A percentile compares a stretch with the other conserved stretches of the same genome.
Evolutionary conservation across 2,113 vertebrate genomes (phyloP).

Genomic region (Syngnathus floridae): DNA sequence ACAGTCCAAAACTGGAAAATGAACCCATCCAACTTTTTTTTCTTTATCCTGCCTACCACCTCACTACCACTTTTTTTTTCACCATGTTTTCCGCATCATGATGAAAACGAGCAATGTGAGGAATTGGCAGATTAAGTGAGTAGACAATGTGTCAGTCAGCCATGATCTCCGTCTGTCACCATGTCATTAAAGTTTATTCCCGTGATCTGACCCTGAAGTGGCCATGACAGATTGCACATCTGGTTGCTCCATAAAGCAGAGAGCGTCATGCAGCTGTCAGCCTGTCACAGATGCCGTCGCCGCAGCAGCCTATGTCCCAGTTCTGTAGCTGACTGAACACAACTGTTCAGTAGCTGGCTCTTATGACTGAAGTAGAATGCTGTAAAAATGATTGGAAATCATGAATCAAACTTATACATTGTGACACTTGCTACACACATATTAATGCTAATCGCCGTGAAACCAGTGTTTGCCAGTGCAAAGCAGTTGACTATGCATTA

Average conservation of each 20-base stretch:
- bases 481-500: no score
- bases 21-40: not conserved
- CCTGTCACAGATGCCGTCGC: no score
- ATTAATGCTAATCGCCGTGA: no score
- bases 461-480: no score
- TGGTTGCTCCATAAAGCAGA: slow-evolving; percentile 15
- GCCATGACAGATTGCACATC: slow-evolving; percentile 15
- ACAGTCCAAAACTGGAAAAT: not conserved
- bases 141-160: slow-evolving; percentile 9
- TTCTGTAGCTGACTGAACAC: no score
- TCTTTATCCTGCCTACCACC: no score
- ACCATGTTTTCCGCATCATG: slow-evolving; percentile 1
- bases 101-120: slow-evolving; percentile 28
- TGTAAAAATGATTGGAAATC: no score
- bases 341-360: no score
- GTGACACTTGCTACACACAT: no score
- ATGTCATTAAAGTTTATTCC: slow-evolving; percentile 28
- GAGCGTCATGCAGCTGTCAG: not conserved
- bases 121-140: slow-evolving; percentile 46
- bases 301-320: no score
- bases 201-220: slow-evolving; percentile 18
- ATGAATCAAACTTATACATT: no score
- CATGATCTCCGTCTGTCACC: slow-evolving; percentile 31
- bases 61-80: not conserved
- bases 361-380: no score